Base-by-base conservation (phyloP, 2,113 vertebrate genomes). In the Cervus canadensis region DNA sequence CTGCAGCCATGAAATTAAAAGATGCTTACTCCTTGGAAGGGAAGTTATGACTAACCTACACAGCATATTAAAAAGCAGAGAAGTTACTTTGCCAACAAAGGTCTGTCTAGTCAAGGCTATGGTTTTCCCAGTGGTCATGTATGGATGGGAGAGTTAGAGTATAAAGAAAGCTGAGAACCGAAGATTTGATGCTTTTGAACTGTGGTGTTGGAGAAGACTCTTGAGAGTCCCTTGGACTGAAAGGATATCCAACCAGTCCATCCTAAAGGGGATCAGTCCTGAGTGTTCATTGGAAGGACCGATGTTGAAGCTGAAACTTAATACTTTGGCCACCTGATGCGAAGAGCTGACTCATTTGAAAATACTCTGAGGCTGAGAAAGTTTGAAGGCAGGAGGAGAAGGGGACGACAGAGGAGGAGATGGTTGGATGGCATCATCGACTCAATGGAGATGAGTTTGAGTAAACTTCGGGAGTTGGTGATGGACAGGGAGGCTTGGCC, bases 111-210 rank as follows among this genome's bases (percentile, higher is more conserved):
- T 67, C 33, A n/a, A 67, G 14, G 33, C 7, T 67, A n/a, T n/a
- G 62, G 62, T 67, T n/a, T 67, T 19, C 4, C 62, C 16, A 10
- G 33, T 67, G 0, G 62, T 67, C 16, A n/a, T 10, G 62, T 10
- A 9, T 67, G 33, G 14, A 17, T 64, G 62, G 17, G 62, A n/a
- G 16, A n/a, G 16, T n/a, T 67, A 33, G 62, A 17, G 7, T 10
- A 5, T 67, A 2, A n/a, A n/a, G 16, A 67, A n/a, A 67, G 33
- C 16, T 67, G 16, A 67, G 0, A 7, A 0, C 7, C 33, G 0
- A 19, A 67, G 62, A 67, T 19, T 4, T n/a, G 33, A 19, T 67
- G 62, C 33, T n/a, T 67, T n/a, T 67, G 33, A n/a, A 16, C 62
- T 67, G 62, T n/a, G 62, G 16, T 67, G 62, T 19, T 19, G 62